Base-by-base conservation (phyloP, 2,888 invertebrate species). In the Leptopterna dolabrata region DNA sequence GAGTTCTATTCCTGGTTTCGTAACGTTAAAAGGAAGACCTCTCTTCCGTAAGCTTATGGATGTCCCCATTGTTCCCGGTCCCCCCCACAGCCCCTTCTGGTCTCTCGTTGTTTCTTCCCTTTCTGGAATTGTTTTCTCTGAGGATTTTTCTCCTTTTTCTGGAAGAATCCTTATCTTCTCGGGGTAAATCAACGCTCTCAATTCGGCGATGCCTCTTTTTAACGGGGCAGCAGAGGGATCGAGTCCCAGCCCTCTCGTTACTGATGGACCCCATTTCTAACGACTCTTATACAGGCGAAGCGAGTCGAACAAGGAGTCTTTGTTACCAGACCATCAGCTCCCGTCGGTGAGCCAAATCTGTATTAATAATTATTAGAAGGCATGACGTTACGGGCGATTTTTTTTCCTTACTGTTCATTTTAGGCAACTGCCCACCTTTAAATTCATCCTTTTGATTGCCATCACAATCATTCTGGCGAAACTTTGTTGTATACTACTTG, bases 51-150 rank as follows among this genome's bases (percentile, higher is more conserved):
- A 81, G 81, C 81, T 81, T 81, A 55, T 81, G 81, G 81, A 81
- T 81, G 81, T 81, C 81, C 81, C 81, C 55, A 81, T 81, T 81
- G 81, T 81, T 81, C 81, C 78, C 19, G 30, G n/a, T 81, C 51
- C 81, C 19, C 81, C 30, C 51, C 81, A 27, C 51, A 36, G 24
- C 43, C 71, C 43, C 27, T 36, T 83, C 71, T 83, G 29, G n/a
- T 41, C 27, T 41, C 43, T 29, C 83, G 19, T 36, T 71, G 27
- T 43, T 43, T 83, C 83, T 24, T 47, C 81, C 51, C 81, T 83
- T 83, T 47, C 83, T 63, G 55, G 36, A 41, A 73, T 70, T 47
- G 41, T 83, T 83, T 82, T 41, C 83, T 16, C 4, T n/a, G 19
- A 41, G n/a, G 63, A 11, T 30, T 81, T 43, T 45, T 27, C 27